These are phyloP conservation scores for Adelosebastes latens DNA, from an alignment of 2,797 vertebrate species.

Conservation along the genomic window DNA sequence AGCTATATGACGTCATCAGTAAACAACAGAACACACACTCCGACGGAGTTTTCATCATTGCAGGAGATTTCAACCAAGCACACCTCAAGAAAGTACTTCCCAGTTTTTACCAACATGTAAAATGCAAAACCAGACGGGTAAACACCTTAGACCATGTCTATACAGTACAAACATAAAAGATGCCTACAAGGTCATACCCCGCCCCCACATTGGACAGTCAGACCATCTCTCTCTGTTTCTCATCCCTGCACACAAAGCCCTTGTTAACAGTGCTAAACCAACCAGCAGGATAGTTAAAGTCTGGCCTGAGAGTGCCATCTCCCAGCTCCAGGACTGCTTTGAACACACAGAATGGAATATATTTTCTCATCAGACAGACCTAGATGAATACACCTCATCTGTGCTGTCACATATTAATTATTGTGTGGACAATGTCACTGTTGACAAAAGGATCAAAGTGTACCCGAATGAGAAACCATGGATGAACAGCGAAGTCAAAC, in stretches of 20 bases:
- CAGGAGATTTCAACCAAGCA: background rate
- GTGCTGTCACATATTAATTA: background rate
- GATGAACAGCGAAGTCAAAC: too few species aligned
- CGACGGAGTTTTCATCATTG: too few species aligned
- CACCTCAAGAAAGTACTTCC: background rate
- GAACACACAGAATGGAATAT: background rate
- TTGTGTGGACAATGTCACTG: too few species aligned
- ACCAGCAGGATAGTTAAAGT: background rate
- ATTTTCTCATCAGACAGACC: background rate
- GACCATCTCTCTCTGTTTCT: too few species aligned
- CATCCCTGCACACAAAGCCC: too few species aligned
- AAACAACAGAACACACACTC: too few species aligned
- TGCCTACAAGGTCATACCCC: too few species aligned
- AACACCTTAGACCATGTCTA: background rate
- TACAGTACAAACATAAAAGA: background rate
- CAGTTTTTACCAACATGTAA: background rate
- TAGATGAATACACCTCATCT: background rate
- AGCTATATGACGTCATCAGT: too few species aligned
- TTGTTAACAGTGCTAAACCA: background rate
- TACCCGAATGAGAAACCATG: too few species aligned
- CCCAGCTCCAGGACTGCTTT: constrained; percentile 6
- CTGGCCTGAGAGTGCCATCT: background rate
- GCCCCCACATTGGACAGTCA: too few species aligned
- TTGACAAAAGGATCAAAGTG: too few species aligned
- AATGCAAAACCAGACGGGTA: background rate